These are phyloP conservation scores for Diploptera punctata DNA, from an alignment of 2,888 invertebrate genomes.

Conservation along the genomic window DNA sequence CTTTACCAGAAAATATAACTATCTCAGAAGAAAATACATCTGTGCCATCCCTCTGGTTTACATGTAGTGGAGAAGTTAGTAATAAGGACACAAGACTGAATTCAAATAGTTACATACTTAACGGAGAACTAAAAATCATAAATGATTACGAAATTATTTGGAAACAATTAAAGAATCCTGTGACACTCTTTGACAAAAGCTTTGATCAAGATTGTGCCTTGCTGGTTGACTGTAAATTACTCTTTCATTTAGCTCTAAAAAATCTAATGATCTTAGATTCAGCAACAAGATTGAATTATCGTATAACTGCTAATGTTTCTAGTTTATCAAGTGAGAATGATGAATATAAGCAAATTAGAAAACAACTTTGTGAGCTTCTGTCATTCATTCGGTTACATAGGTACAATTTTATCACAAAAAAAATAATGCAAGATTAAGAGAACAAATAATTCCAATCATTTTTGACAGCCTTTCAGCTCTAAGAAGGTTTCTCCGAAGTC, in stretches of 20 bases:
- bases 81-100: neutral
- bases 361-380: conserved; percentile 14
- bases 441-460: neutral
- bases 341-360: conserved; percentile 16
- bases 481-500: conserved; percentile 45
- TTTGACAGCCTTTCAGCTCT: conserved; percentile 36
- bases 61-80: conserved; percentile 4
- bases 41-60: conserved; percentile 14
- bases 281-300: neutral
- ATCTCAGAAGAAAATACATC: too few species aligned
- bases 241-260: conserved; percentile 25
- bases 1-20: too few species aligned
- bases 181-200: conserved; percentile 15
- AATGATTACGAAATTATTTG: neutral
- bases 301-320: neutral
- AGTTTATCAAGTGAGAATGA: neutral
- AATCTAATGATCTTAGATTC: conserved; percentile 21
- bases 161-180: neutral
- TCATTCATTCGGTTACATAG: conserved; percentile 2
- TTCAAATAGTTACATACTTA: neutral
- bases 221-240: neutral
- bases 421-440: neutral
- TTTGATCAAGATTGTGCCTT: conserved; percentile 24
- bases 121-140: neutral
- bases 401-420: too few species aligned